These are phyloP conservation scores for Psephotus haematonotus DNA, from an alignment of 2,113 vertebrate species.

Conservation along the genomic window DNA sequence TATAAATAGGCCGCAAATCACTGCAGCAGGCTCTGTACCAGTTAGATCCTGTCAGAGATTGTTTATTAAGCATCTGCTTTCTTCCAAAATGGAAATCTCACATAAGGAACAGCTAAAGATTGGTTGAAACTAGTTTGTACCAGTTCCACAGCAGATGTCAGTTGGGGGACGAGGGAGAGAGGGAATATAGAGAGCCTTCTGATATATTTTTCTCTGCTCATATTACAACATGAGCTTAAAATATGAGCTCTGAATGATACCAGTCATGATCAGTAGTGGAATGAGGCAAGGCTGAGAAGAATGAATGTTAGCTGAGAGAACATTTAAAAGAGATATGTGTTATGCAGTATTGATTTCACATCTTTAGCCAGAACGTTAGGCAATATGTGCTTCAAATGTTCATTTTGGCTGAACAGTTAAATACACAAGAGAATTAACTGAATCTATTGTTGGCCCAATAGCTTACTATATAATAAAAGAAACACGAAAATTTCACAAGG, in stretches of 20 bases:
- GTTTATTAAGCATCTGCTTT: slow-evolving; percentile 40
- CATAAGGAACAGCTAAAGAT: slow-evolving; percentile 22
- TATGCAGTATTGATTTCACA: slow-evolving; percentile 28
- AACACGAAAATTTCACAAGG: background rate
- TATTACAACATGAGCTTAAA: slow-evolving; percentile 31
- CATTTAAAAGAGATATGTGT: background rate
- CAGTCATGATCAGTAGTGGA: slow-evolving; percentile 13
- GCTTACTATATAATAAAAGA: slow-evolving; percentile 12
- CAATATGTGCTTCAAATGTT: background rate
- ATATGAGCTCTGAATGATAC: slow-evolving; percentile 1
- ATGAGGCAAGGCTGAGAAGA: slow-evolving; percentile 21
- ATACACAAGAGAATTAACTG: background rate
- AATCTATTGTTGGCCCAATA: background rate
- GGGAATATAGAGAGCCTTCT: background rate
- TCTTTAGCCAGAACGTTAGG: background rate
- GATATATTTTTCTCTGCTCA: background rate
- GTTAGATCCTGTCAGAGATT: slow-evolving; percentile 1
- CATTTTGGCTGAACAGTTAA: slow-evolving; percentile 1
- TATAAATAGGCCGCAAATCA: background rate
- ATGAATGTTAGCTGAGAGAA: background rate
- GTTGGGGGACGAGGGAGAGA: background rate
- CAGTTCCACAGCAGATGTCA: slow-evolving; percentile 46
- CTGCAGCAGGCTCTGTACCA: background rate
- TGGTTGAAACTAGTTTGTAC: slow-evolving; percentile 56
- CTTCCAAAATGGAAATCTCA: slow-evolving; percentile 47